Evolutionary conservation across 2,888 invertebrate species (phyloP).

Genomic region (Tipula confusa): DNA sequence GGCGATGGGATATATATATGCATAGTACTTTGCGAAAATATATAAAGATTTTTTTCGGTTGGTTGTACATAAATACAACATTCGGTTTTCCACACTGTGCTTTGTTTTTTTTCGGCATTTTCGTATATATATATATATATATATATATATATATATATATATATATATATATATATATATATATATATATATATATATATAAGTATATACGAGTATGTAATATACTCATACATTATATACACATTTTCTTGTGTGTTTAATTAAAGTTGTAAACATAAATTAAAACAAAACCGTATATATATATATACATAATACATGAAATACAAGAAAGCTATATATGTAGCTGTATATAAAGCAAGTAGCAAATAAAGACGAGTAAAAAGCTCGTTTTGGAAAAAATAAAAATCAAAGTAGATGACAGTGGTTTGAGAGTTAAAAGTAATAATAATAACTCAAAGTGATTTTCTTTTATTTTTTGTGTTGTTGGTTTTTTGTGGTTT

Average conservation of each 20-base stretch:
- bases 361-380: not conserved
- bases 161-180: not conserved
- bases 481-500: not conserved
- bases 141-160: not conserved
- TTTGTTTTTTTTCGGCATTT: not conserved
- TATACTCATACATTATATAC: too few species aligned
- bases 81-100: conserved; percentile 12
- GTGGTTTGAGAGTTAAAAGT: not conserved
- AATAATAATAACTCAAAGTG: conserved; percentile 14
- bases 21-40: not conserved
- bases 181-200: not conserved
- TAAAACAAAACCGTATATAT: not conserved
- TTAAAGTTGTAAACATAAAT: conserved; percentile 3
- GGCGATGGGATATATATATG: not conserved
- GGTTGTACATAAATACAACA: conserved; percentile 12
- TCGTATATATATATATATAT: not conserved
- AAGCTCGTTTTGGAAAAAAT: not conserved
- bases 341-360: not conserved
- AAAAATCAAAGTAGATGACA: conserved; percentile 8
- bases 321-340: too few species aligned
- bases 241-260: conserved; percentile 25
- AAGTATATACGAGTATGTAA: too few species aligned
- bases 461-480: not conserved
- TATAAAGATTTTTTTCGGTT: not conserved
- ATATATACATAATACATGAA: not conserved